phyloP scores from a whole-genome alignment of 30 jellyfish, hydroid and myxozoan genomes.

The Cassiopea xamachana region DNA sequence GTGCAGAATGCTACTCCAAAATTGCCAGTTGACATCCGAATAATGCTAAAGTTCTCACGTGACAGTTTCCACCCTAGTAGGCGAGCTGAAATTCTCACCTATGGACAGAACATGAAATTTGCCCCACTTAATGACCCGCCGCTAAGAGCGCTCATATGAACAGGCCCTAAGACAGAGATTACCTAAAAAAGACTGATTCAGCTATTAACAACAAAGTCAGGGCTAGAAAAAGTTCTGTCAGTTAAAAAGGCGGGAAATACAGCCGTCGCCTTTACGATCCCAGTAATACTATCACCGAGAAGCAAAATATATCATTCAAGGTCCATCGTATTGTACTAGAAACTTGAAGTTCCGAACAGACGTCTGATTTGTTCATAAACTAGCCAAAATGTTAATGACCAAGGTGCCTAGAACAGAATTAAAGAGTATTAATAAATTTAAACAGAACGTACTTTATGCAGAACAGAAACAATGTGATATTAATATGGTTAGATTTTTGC shows the following conservation, averaged over 20 bases:
- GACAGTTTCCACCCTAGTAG: too few relatives aligned
- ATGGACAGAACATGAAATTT: too few relatives aligned
- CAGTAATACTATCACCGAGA: not conserved
- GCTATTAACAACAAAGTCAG: not conserved
- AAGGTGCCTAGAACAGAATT: constrained; percentile 77
- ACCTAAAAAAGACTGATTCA: not conserved
- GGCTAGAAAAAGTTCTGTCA: not conserved
- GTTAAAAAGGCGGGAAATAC: not conserved
- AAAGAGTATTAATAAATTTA: not conserved
- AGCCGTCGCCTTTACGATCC: not conserved
- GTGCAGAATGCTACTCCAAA: too few relatives aligned
- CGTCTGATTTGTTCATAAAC: constrained; percentile 95
- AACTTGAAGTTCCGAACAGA: constrained; percentile 87
- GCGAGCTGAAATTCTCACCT: too few relatives aligned
- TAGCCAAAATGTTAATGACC: constrained; percentile 98
- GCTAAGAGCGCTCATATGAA: too few relatives aligned
- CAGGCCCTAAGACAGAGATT: not conserved
- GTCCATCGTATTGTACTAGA: constrained; percentile 11
- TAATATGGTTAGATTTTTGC: not conserved
- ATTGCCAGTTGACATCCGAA: too few relatives aligned
- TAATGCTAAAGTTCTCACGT: too few relatives aligned
- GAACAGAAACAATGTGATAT: not conserved
- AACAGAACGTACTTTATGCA: not conserved
- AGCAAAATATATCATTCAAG: not conserved
- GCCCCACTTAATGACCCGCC: too few relatives aligned